These are phyloP conservation scores for Orchesella cincta DNA, from an alignment of 1,140 invertebrate species.

Conservation along the genomic window DNA sequence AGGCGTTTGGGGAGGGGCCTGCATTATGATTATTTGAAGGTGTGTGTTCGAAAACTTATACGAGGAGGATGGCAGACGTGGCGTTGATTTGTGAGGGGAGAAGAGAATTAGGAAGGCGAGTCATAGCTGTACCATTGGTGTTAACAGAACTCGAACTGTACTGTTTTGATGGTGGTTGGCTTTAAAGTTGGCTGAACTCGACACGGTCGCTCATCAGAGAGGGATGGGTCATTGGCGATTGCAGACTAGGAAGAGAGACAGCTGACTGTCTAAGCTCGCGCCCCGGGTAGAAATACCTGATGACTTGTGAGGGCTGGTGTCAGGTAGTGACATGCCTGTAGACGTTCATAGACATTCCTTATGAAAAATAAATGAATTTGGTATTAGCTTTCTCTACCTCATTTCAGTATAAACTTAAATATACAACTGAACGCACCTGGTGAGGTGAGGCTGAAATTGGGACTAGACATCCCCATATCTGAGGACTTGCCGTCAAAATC, in stretches of 20 bases:
- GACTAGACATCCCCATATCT: conserved; percentile 51
- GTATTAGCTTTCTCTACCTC: too few relatives aligned
- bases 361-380: too few relatives aligned
- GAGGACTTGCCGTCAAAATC: conserved; percentile 56
- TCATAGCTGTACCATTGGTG: conserved; percentile 38
- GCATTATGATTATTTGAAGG: conserved; percentile 43
- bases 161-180: conserved; percentile 33
- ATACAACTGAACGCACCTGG: too few relatives aligned
- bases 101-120: conserved; percentile 49
- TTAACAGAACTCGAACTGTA: conserved; percentile 32
- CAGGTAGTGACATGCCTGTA: conserved; percentile 62
- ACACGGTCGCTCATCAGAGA: conserved; percentile 47
- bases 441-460: conserved; percentile 62
- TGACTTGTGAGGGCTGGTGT: conserved; percentile 51
- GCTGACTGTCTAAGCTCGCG: conserved; percentile 57
- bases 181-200: conserved; percentile 47
- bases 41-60: conserved; percentile 47
- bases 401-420: too few relatives aligned
- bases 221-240: conserved; percentile 49
- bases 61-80: conserved; percentile 50
- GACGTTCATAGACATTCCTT: conserved; percentile 61
- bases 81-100: conserved; percentile 51
- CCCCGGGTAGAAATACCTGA: conserved; percentile 50
- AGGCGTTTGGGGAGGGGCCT: conserved; percentile 43
- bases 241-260: conserved; percentile 58